A percentile compares a stretch with the other conserved stretches of the same genome.
Conservation (phyloP, 2,888 invertebrate genomes). For the Fragum fragum region DNA sequence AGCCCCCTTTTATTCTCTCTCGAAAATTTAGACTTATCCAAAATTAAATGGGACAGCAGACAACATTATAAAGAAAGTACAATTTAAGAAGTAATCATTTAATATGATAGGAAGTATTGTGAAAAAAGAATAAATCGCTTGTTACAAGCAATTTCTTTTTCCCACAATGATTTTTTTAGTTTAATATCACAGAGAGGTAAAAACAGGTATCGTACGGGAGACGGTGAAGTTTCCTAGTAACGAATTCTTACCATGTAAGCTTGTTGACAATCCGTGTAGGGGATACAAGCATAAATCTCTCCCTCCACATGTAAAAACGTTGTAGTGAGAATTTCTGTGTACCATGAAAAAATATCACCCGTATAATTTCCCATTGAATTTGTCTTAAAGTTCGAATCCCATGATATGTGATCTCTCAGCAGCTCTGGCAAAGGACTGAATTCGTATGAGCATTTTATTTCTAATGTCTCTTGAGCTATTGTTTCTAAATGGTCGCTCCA, state of each 20-base stretch:
- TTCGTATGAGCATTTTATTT: conserved; percentile 26
- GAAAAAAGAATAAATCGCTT: too few relatives aligned
- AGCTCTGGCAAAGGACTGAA: not conserved
- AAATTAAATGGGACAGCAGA: too few relatives aligned
- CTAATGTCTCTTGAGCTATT: conserved; percentile 33
- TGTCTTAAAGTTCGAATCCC: conserved; percentile 43
- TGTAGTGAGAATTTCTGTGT: conserved; percentile 35
- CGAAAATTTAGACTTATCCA: too few relatives aligned
- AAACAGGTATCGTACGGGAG: too few relatives aligned
- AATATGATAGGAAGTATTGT: too few relatives aligned
- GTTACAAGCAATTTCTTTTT: too few relatives aligned
- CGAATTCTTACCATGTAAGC: conserved; percentile 49
- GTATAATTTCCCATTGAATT: conserved; percentile 51
- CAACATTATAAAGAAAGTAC: too few relatives aligned
- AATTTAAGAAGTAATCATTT: too few relatives aligned
- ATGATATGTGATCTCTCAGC: conserved; percentile 35
- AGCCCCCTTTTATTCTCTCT: too few relatives aligned
- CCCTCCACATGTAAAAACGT: conserved; percentile 33
- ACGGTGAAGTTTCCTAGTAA: too few relatives aligned
- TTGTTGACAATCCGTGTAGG: conserved; percentile 35
- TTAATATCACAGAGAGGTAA: too few relatives aligned
- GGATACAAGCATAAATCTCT: conserved; percentile 33
- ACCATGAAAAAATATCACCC: conserved; percentile 55
- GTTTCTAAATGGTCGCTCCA: conserved; percentile 53
- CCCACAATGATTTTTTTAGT: too few relatives aligned